A percentile compares a stretch with the other conserved stretches of the same genome.
These are phyloP conservation scores for Ciconia nigra DNA, from an alignment of 2,797 vertebrate species.

Conservation along the genomic window DNA sequence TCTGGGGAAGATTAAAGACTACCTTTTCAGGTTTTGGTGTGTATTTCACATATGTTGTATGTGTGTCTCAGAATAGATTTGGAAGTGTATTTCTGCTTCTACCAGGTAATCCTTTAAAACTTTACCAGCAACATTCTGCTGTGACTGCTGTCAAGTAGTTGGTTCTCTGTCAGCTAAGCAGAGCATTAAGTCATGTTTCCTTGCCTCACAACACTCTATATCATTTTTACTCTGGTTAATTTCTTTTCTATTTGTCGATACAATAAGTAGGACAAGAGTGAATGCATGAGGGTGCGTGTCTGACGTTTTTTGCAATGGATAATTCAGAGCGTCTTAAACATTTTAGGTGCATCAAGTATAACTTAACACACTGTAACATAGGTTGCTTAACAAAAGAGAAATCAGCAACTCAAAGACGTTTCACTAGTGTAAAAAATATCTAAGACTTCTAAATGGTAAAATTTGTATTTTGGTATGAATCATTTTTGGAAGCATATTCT, in stretches of 20 bases:
- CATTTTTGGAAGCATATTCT: conserved; percentile 25
- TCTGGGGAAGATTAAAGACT: not conserved
- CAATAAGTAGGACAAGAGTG: conserved; percentile 23
- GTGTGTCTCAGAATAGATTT: not conserved
- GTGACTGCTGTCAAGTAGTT: conserved; percentile 52
- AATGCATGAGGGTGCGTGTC: conserved; percentile 15
- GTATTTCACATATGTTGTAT: not conserved
- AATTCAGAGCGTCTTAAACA: conserved; percentile 56
- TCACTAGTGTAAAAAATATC: conserved; percentile 20
- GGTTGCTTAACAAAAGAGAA: conserved; percentile 40
- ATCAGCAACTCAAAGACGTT: conserved; percentile 32
- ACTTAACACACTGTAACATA: not conserved
- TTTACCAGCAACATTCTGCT: conserved; percentile 18
- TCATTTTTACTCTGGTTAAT: conserved; percentile 52
- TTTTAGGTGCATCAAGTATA: conserved; percentile 48
- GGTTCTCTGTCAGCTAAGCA: conserved; percentile 56
- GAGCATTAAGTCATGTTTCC: conserved; percentile 52
- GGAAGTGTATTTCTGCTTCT: conserved; percentile 30
- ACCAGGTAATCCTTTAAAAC: conserved; percentile 31
- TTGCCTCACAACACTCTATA: conserved; percentile 30
- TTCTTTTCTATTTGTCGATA: conserved; percentile 51
- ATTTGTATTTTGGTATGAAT: conserved; percentile 11
- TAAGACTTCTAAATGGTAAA: conserved; percentile 40
- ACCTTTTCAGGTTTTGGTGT: not conserved
- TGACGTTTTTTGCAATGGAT: conserved; percentile 50